Percentiles rank a stretch among this genome's conserved stretches.
These are phyloP conservation scores for Anagyrus pseudococci DNA, from an alignment of 2,888 invertebrate species.

Conservation along the genomic window DNA sequence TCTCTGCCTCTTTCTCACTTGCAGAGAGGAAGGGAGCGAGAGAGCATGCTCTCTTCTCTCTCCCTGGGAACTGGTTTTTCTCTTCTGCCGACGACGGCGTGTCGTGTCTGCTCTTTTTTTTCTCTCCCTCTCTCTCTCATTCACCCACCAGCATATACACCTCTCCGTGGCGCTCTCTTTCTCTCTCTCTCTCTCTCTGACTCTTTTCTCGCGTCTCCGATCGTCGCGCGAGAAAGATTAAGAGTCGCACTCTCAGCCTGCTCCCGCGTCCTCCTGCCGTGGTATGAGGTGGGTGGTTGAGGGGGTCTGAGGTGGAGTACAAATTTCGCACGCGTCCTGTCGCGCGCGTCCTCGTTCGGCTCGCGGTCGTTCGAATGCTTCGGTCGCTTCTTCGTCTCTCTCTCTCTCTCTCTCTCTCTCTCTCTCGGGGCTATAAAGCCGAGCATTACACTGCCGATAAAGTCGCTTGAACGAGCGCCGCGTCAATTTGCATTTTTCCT, in stretches of 20 bases:
- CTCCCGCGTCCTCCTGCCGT: slow-evolving; percentile 26
- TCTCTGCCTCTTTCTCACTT: background rate
- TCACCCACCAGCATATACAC: background rate
- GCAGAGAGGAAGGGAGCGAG: background rate
- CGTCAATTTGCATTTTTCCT: slow-evolving; percentile 37
- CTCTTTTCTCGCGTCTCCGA: background rate
- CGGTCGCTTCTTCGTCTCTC: background rate
- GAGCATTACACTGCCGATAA: slow-evolving; percentile 39
- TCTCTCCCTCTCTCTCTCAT: slow-evolving; percentile 10
- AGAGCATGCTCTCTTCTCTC: too few relatives aligned
- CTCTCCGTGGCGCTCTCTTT: background rate
- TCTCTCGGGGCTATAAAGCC: slow-evolving; percentile 34
- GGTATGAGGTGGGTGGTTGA: too few relatives aligned
- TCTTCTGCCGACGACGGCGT: slow-evolving; percentile 30
- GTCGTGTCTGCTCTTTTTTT: too few relatives aligned
- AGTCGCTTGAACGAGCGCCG: slow-evolving; percentile 36
- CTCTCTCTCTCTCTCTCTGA: slow-evolving; percentile 10
- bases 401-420: background rate
- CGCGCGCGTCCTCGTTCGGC: slow-evolving; percentile 4
- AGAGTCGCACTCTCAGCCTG: slow-evolving; percentile 37
- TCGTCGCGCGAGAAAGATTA: slow-evolving; percentile 32
- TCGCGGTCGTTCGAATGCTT: too few relatives aligned
- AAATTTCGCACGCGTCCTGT: slow-evolving; percentile 36
- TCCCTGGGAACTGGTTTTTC: slow-evolving; percentile 36
- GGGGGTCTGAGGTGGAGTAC: too few relatives aligned